These are phyloP conservation scores for Meiosimyza platycephala DNA, from an alignment of 2,888 invertebrate genomes.

Conservation along the genomic window DNA sequence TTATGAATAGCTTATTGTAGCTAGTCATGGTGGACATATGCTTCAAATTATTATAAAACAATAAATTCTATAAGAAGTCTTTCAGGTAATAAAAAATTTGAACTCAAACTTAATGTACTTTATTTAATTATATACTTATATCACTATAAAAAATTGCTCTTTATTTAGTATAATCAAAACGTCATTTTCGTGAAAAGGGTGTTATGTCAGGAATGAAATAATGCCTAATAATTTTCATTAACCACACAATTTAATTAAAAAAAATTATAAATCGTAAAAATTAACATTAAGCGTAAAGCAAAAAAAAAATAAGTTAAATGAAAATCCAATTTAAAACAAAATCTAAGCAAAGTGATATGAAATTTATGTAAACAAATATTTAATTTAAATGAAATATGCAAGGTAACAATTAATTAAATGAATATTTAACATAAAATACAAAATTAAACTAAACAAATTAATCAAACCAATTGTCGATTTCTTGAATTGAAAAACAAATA, in stretches of 20 bases:
- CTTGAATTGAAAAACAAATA: conserved; percentile 36
- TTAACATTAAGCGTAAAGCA: conserved; percentile 24
- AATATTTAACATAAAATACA: background rate
- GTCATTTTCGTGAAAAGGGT: conserved; percentile 18
- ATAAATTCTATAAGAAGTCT: no score
- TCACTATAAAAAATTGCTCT: background rate
- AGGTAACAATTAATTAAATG: background rate
- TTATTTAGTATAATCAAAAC: conserved; percentile 26
- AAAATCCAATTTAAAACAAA: conserved; percentile 34
- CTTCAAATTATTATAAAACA: no score
- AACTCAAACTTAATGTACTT: conserved; percentile 2
- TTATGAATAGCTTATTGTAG: no score
- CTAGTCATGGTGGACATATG: no score
- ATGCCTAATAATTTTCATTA: conserved; percentile 17
- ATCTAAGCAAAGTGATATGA: conserved; percentile 22
- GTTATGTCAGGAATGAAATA: conserved; percentile 1
- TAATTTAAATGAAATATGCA: background rate
- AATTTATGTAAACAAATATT: conserved; percentile 3
- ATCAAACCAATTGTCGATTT: conserved; percentile 34
- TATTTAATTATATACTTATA: no score
- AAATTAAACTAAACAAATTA: conserved; percentile 14
- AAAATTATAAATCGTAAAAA: conserved; percentile 35
- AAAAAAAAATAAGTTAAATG: conserved; percentile 15
- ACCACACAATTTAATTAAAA: background rate
- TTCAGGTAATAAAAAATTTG: no score